Evolutionary conservation across 1,140 invertebrate species (phyloP).

Genomic region (Drosophila rufa): DNA sequence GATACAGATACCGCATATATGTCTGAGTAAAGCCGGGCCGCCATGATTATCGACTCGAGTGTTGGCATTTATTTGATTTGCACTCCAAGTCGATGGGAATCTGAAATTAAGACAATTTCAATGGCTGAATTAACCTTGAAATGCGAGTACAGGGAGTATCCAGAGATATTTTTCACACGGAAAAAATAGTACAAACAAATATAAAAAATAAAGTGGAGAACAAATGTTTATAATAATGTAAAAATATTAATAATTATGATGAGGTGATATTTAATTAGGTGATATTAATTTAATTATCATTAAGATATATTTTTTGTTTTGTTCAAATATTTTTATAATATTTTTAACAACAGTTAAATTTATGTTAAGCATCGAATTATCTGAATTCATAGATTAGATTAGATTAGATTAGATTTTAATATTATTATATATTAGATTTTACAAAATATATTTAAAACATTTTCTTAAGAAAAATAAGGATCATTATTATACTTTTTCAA

Average conservation of each 20-base stretch:
- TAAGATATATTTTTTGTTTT: no score
- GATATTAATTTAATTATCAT: no score
- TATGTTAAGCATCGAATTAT: neutral
- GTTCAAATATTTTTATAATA: no score
- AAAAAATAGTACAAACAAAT: neutral
- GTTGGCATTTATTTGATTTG: slow-evolving; percentile 42
- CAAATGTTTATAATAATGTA: neutral
- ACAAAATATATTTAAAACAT: neutral
- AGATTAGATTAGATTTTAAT: no score
- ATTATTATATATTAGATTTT: no score
- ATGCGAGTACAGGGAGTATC: slow-evolving; percentile 32
- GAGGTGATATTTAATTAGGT: no score
- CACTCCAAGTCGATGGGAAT: slow-evolving; percentile 40
- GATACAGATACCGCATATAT: slow-evolving; percentile 30
- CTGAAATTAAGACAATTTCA: slow-evolving; percentile 64
- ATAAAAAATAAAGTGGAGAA: neutral
- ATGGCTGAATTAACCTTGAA: slow-evolving; percentile 65
- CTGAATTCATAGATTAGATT: no score
- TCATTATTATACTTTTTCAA: neutral
- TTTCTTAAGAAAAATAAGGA: neutral
- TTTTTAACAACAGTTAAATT: no score
- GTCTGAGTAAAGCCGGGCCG: neutral
- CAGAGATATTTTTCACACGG: slow-evolving; percentile 54
- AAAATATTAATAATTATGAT: no score
- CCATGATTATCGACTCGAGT: slow-evolving; percentile 18